Evolutionary conservation across 1,140 invertebrate species (phyloP).

Genomic region (Meloidogyne chitwoodi): DNA sequence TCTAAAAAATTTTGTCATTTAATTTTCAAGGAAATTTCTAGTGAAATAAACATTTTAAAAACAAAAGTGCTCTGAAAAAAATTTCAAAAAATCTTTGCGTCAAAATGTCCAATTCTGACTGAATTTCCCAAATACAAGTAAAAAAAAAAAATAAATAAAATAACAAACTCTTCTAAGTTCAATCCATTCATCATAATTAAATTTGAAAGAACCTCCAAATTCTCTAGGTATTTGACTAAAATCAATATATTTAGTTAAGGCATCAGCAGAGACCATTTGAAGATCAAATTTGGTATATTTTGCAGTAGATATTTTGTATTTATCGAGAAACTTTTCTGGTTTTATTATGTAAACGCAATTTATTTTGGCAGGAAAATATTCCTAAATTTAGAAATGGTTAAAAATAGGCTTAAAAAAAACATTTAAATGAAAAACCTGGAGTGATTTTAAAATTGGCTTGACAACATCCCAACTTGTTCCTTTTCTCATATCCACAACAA

Average conservation of each 20-base stretch:
- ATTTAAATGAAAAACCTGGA: constrained; percentile 18
- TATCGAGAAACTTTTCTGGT: constrained; percentile 30
- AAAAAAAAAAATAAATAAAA: background rate
- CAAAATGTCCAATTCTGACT: background rate
- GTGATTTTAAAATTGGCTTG: constrained; percentile 27
- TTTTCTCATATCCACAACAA: constrained; percentile 30
- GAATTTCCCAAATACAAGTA: background rate
- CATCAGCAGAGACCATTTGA: constrained; percentile 29
- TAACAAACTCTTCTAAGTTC: constrained; percentile 28
- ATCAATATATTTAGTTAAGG: constrained; percentile 30
- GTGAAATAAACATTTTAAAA: too few relatives aligned
- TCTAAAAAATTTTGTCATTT: background rate
- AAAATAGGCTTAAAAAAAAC: too few relatives aligned
- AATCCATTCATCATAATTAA: constrained; percentile 35
- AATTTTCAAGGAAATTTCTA: background rate
- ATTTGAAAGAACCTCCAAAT: constrained; percentile 29
- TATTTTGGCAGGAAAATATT: constrained; percentile 62
- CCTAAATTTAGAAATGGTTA: constrained; percentile 67
- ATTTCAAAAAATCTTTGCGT: background rate
- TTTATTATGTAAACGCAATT: constrained; percentile 33
- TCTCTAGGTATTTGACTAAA: constrained; percentile 20
- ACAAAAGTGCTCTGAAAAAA: too few relatives aligned
- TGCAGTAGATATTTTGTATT: constrained; percentile 26
- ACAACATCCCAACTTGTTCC: constrained; percentile 31
- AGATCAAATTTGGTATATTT: constrained; percentile 29